Percentiles rank a stretch among this genome's conserved stretches.
Conservation (phyloP, 2,797 vertebrate species). For the Sebastes trivittatus region DNA sequence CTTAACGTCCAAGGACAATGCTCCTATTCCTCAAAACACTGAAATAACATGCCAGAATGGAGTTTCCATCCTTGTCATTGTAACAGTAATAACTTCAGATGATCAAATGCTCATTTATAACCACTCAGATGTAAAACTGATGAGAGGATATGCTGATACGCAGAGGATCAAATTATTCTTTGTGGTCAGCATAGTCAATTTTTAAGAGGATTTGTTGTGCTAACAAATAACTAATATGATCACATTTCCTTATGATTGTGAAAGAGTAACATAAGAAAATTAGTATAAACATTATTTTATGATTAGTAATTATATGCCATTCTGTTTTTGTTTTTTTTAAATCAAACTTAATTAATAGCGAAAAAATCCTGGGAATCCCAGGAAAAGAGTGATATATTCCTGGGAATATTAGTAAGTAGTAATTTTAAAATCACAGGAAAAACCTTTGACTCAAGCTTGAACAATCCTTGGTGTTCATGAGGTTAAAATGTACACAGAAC, state of each 20-base stretch:
- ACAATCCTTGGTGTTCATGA: neutral
- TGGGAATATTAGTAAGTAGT: neutral
- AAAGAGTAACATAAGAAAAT: neutral
- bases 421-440: neutral
- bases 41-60: neutral
- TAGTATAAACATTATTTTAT: neutral
- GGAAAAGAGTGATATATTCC: neutral
- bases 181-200: neutral
- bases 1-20: neutral
- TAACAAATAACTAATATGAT: neutral
- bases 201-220: neutral
- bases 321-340: neutral
- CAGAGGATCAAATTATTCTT: neutral
- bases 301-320: neutral
- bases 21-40: neutral
- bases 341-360: neutral
- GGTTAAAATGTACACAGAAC: neutral
- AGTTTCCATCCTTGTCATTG: accelerated
- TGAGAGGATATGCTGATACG: neutral
- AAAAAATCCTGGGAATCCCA: neutral
- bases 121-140: neutral
- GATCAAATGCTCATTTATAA: neutral
- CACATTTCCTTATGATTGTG: neutral
- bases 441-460: neutral
- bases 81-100: neutral